Percentiles rank a stretch among this genome's conserved stretches.
These are phyloP conservation scores for Seira musarum DNA, from an alignment of 2,888 invertebrate genomes.

Conservation along the genomic window DNA sequence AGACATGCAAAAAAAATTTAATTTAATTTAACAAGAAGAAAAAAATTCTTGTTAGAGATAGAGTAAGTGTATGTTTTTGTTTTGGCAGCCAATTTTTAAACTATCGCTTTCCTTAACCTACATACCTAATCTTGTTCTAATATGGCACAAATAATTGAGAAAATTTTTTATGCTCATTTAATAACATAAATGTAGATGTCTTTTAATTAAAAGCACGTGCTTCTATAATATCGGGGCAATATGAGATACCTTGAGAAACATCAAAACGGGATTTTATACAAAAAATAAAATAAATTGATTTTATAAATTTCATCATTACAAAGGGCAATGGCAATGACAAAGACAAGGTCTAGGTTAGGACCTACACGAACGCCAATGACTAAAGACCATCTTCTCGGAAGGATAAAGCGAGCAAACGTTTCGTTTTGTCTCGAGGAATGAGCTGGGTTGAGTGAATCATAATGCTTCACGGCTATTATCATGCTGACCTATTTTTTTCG, in stretches of 20 bases:
- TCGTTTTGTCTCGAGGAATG: slow-evolving; percentile 6
- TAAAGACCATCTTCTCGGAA: background rate
- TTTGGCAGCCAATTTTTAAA: slow-evolving; percentile 27
- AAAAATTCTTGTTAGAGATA: background rate
- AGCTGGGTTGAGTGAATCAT: too few species aligned
- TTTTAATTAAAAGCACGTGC: too few species aligned
- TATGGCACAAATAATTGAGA: background rate
- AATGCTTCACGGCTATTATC: background rate
- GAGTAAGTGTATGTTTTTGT: background rate
- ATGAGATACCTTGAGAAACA: too few species aligned
- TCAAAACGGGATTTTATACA: too few species aligned
- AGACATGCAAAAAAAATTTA: background rate
- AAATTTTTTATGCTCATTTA: too few species aligned
- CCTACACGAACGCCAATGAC: background rate
- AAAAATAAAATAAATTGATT: too few species aligned
- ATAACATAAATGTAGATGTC: too few species aligned
- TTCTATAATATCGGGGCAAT: too few species aligned
- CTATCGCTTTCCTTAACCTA: slow-evolving; percentile 57
- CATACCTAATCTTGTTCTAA: slow-evolving; percentile 23
- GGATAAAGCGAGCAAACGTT: too few species aligned
- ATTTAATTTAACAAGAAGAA: too few species aligned
- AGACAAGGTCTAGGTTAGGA: slow-evolving; percentile 1
- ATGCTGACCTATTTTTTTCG: slow-evolving; percentile 52
- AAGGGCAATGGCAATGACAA: slow-evolving; percentile 4
- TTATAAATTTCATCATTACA: too few species aligned